phyloP scores from a whole-genome alignment of 2,113 vertebrate species.

The Malurus melanocephalus region DNA sequence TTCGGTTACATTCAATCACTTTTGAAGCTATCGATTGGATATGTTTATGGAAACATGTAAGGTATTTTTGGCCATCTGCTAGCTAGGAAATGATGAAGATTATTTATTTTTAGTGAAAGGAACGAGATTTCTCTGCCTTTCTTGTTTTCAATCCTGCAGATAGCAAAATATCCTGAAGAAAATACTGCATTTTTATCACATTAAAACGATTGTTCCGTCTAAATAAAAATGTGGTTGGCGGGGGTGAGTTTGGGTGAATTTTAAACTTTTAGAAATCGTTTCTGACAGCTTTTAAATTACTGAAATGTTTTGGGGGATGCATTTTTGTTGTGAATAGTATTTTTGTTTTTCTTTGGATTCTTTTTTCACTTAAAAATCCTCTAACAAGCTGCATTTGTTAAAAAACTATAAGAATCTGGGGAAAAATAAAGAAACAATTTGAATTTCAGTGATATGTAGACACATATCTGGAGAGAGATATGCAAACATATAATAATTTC shows the following conservation, averaged over 20 bases:
- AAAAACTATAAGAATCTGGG: background rate
- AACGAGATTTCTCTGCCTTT: background rate
- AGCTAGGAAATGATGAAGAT: background rate
- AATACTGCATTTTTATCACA: background rate
- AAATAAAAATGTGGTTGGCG: background rate
- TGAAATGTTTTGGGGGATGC: background rate
- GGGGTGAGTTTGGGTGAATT: background rate
- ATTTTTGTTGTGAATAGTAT: background rate
- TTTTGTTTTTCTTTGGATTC: background rate
- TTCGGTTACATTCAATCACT: slow-evolving; percentile 24
- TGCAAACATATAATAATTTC: background rate
- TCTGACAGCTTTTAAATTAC: slow-evolving; percentile 13
- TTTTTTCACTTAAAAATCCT: background rate
- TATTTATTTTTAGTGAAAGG: background rate
- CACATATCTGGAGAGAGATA: background rate
- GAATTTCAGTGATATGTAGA: background rate
- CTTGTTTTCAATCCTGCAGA: background rate
- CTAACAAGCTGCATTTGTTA: background rate
- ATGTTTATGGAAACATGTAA: slow-evolving; percentile 22
- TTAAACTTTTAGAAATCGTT: slow-evolving; percentile 36
- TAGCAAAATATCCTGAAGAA: background rate
- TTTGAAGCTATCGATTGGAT: slow-evolving; percentile 36
- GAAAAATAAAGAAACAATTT: background rate
- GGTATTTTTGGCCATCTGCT: slow-evolving; percentile 37
- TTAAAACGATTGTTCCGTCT: background rate